phyloP scores from a whole-genome alignment of 2,888 invertebrate genomes.

The Exocentrus adspersus region DNA sequence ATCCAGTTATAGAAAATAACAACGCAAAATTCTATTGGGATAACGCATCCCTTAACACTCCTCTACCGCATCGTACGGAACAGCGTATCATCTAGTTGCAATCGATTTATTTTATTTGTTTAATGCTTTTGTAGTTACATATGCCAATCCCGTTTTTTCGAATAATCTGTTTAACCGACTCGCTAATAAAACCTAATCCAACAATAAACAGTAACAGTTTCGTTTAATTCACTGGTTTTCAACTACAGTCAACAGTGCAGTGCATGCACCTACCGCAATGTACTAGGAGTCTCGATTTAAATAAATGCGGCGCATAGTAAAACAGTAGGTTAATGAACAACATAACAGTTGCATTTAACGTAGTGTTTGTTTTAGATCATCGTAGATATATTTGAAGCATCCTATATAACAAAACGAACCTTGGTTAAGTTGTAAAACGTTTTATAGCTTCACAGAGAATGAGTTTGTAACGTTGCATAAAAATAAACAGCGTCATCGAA shows the following conservation, averaged over 20 bases:
- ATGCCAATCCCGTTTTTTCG: neutral
- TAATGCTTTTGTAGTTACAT: neutral
- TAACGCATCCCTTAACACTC: too few species aligned
- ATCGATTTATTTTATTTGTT: neutral
- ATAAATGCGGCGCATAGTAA: conserved; percentile 13
- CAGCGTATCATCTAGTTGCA: neutral
- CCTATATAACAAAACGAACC: neutral
- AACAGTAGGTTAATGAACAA: conserved; percentile 19
- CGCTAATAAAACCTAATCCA: neutral
- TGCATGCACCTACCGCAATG: conserved; percentile 18
- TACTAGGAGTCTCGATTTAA: conserved; percentile 11
- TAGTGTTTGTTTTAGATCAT: conserved; percentile 8
- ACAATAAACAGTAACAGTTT: conserved; percentile 20
- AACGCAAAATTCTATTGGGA: too few species aligned
- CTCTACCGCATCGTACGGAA: neutral
- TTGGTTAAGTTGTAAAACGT: conserved; percentile 1
- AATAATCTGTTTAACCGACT: conserved; percentile 3
- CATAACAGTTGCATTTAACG: neutral
- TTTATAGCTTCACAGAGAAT: conserved; percentile 5
- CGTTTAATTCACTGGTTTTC: conserved; percentile 9
- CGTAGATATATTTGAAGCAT: conserved; percentile 1
- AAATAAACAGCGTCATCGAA: neutral
- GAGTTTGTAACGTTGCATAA: neutral
- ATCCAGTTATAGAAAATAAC: too few species aligned
- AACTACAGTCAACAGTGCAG: conserved; percentile 20